These are phyloP conservation scores for Carlito syrichta DNA, from an alignment of 2,113 vertebrate genomes.

Conservation along the genomic window DNA sequence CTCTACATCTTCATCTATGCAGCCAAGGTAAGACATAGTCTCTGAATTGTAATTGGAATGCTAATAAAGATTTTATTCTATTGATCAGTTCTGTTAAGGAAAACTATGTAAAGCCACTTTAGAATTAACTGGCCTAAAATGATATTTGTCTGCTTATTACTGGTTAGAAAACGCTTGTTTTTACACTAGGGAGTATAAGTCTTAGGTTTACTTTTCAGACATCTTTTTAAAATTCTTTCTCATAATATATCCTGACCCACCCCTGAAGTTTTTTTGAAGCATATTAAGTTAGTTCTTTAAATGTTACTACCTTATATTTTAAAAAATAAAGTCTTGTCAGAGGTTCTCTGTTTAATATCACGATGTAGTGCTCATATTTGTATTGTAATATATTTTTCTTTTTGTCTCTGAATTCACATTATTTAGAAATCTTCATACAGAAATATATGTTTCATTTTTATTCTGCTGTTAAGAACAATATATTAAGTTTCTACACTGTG, in stretches of 20 bases:
- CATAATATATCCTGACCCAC: neutral
- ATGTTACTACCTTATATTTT: neutral
- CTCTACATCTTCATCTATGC: constrained; percentile 78
- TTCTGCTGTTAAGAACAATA: neutral
- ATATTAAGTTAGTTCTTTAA: neutral
- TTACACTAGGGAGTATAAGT: neutral
- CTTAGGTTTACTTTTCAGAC: neutral
- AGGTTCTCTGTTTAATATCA: neutral
- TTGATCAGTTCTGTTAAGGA: neutral
- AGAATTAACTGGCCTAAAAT: neutral
- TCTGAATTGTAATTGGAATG: neutral
- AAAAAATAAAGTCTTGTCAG: neutral
- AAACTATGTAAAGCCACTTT: neutral
- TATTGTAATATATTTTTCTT: neutral
- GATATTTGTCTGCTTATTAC: neutral
- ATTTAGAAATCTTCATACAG: neutral
- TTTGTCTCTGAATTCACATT: neutral
- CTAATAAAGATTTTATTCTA: rapidly evolving
- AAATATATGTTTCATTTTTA: neutral
- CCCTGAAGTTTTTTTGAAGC: neutral
- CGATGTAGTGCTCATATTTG: neutral
- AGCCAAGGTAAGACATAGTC: constrained; percentile 80
- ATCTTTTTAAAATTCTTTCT: neutral
- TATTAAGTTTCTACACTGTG: neutral
- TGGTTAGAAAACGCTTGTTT: neutral